Percentiles rank a stretch among this genome's conserved stretches.
phyloP scores from a whole-genome alignment of 1,140 invertebrate genomes.

The Pseudomyrmex cubaensis region DNA sequence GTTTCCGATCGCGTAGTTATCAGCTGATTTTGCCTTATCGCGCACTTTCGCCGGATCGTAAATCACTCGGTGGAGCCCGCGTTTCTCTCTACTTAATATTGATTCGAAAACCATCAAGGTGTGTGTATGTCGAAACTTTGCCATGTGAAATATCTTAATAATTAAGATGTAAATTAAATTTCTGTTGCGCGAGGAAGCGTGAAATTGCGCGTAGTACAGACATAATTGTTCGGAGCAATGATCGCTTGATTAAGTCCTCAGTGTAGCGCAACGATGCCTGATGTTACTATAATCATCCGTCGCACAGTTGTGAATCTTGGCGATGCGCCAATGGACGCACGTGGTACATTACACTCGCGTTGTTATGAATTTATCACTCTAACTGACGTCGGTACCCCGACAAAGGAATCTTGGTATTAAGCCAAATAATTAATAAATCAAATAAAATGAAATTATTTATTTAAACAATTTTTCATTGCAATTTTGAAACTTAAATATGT shows the following conservation, averaged over 20 bases:
- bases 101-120: background rate
- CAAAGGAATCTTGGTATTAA: background rate
- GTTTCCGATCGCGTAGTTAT: slow-evolving; percentile 10
- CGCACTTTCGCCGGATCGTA: background rate
- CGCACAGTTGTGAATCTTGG: slow-evolving; percentile 57
- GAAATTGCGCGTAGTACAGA: slow-evolving; percentile 8
- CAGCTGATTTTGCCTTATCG: background rate
- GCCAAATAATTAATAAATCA: slow-evolving; percentile 48
- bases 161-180: slow-evolving; percentile 14
- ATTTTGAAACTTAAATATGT: background rate
- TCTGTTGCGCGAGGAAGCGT: background rate
- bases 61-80: background rate
- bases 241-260: slow-evolving; percentile 67
- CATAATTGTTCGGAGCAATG: slow-evolving; percentile 10
- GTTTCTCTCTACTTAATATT: background rate
- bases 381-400: slow-evolving; percentile 10
- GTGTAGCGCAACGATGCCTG: slow-evolving; percentile 34
- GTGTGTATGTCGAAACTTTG: background rate
- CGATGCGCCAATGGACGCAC: slow-evolving; percentile 59
- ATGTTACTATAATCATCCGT: slow-evolving; percentile 62
- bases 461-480: slow-evolving; percentile 10
- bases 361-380: slow-evolving; percentile 61
- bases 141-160: background rate
- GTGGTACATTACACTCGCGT: slow-evolving; percentile 51
- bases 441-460: slow-evolving; percentile 9